Conservation (phyloP, 2,797 vertebrate species). For the Perodicticus potto region DNA sequence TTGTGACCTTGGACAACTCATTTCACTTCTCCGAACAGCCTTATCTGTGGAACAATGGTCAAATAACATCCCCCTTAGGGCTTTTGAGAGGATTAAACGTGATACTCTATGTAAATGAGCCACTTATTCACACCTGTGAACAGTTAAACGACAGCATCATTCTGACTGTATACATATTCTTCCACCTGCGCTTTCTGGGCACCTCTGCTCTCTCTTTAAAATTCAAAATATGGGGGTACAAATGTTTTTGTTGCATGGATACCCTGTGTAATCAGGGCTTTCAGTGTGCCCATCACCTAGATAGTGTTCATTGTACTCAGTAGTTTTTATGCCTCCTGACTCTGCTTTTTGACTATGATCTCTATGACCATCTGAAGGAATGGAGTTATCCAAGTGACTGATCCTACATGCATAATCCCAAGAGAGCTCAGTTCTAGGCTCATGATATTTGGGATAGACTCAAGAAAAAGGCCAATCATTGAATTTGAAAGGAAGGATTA, state of each 20-base stretch:
- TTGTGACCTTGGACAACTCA: not conserved
- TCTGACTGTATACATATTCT: not conserved
- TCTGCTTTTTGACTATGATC: not conserved
- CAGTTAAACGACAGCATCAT: not conserved
- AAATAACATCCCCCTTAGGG: not conserved
- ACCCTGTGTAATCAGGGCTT: not conserved
- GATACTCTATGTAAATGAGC: conserved; percentile 39
- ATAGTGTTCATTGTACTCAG: not conserved
- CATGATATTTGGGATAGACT: not conserved
- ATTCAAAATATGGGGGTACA: not conserved
- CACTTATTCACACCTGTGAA: not conserved
- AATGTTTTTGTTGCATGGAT: not conserved
- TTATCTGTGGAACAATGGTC: not conserved
- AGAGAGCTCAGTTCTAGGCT: not conserved
- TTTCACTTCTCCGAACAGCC: conserved; percentile 11
- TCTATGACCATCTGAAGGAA: not conserved
- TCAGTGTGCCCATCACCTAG: not conserved
- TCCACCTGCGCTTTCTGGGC: not conserved
- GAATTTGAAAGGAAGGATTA: not conserved
- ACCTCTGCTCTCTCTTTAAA: not conserved
- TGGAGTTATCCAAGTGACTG: not conserved
- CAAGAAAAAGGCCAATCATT: not conserved
- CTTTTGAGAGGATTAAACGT: conserved; percentile 30
- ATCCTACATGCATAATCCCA: not conserved
- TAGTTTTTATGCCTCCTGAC: not conserved